These are phyloP conservation scores for Elmis aenea DNA, from an alignment of 2,888 invertebrate species.

Conservation along the genomic window DNA sequence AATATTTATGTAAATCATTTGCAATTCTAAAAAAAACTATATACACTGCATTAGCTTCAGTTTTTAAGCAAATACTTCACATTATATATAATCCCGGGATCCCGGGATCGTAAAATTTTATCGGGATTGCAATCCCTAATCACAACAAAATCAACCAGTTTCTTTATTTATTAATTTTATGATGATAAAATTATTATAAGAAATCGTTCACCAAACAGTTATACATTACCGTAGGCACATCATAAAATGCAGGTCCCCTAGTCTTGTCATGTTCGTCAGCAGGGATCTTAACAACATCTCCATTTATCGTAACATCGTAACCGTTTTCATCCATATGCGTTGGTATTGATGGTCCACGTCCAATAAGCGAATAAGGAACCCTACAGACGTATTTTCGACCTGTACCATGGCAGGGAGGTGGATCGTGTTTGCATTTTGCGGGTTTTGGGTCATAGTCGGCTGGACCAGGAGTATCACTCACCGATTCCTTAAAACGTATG, in stretches of 20 bases:
- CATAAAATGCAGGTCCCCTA: constrained; percentile 36
- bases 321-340: constrained; percentile 37
- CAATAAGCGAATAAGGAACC: constrained; percentile 28
- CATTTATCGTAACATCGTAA: constrained; percentile 33
- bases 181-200: too few species aligned
- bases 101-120: too few species aligned
- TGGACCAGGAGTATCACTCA: constrained; percentile 29
- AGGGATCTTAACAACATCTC: constrained; percentile 31
- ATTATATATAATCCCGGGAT: too few species aligned
- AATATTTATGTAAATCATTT: too few species aligned
- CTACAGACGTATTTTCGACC: constrained; percentile 36
- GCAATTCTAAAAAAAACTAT: too few species aligned
- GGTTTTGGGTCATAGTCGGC: constrained; percentile 26
- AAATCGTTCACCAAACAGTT: too few species aligned
- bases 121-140: too few species aligned
- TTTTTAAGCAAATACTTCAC: too few species aligned
- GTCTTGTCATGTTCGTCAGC: constrained; percentile 28
- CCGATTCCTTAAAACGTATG: constrained; percentile 21
- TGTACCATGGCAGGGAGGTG: constrained; percentile 21
- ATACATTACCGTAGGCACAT: constrained; percentile 25
- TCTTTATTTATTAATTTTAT: too few species aligned
- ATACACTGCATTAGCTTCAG: too few species aligned
- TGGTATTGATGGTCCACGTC: constrained; percentile 36
- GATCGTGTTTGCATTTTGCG: constrained; percentile 11
- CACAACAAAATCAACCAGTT: too few species aligned